Conservation (phyloP, 2,113 vertebrate genomes). For the Nesoenas mayeri region DNA sequence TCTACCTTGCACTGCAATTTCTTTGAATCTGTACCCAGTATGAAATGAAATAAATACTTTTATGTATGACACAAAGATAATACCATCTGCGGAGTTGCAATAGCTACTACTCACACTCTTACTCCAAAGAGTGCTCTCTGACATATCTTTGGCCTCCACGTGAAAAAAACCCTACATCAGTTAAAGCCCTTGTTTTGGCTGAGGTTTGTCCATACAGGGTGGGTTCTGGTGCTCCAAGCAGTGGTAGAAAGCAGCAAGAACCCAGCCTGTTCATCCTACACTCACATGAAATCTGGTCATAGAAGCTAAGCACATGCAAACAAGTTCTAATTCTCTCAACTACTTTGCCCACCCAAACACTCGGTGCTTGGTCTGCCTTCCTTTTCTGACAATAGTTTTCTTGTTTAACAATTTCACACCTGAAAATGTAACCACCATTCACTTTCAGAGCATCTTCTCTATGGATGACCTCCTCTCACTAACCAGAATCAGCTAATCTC, state of each 20-base stretch:
- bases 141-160: background rate
- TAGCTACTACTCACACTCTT: background rate
- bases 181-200: background rate
- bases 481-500: background rate
- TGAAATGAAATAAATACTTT: background rate
- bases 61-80: background rate
- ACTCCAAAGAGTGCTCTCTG: background rate
- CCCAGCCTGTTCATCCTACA: background rate
- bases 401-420: background rate
- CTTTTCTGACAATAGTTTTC: background rate
- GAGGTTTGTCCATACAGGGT: background rate
- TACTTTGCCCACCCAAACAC: background rate
- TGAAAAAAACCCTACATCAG: fast-evolving
- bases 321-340: background rate
- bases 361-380: background rate
- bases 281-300: background rate
- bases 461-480: background rate
- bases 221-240: background rate
- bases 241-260: background rate
- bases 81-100: background rate
- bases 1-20: background rate
- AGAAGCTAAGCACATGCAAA: background rate
- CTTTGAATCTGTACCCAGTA: background rate
- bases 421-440: background rate
- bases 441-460: background rate